Conservation (phyloP, 2,113 vertebrate species). For the Pavo muticus region DNA sequence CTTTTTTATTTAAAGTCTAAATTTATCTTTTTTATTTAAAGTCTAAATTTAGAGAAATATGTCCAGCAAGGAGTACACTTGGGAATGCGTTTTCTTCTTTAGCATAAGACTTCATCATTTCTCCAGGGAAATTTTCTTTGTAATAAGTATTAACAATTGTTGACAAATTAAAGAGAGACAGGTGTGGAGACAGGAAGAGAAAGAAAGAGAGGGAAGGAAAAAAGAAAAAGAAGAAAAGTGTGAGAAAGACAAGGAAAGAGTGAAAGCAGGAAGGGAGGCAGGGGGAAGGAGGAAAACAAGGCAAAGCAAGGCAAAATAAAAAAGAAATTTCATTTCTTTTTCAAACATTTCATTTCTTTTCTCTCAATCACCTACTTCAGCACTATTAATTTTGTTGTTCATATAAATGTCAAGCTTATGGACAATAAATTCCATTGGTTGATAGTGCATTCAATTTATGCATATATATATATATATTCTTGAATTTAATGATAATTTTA, state of each 20-base stretch:
- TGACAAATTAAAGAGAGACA: background rate
- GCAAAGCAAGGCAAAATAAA: accelerated
- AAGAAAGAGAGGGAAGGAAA: background rate
- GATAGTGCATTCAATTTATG: background rate
- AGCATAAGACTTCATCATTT: background rate
- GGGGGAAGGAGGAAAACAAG: background rate
- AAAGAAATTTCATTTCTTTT: background rate
- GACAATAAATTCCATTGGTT: background rate
- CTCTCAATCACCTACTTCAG: background rate
- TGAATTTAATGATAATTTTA: background rate
- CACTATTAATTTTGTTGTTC: background rate
- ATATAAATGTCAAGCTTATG: background rate
- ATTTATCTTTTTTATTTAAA: background rate
- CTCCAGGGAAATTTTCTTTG: background rate
- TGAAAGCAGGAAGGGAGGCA: background rate
- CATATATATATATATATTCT: background rate
- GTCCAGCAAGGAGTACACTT: background rate
- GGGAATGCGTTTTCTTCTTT: background rate
- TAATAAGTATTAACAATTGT: background rate
- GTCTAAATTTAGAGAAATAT: background rate
- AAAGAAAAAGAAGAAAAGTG: background rate
- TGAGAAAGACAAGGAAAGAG: background rate
- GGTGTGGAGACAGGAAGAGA: accelerated
- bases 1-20: background rate
- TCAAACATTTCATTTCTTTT: background rate